Base-by-base conservation (phyloP, 2,888 invertebrate species). In the Cheilosia impressa region DNA sequence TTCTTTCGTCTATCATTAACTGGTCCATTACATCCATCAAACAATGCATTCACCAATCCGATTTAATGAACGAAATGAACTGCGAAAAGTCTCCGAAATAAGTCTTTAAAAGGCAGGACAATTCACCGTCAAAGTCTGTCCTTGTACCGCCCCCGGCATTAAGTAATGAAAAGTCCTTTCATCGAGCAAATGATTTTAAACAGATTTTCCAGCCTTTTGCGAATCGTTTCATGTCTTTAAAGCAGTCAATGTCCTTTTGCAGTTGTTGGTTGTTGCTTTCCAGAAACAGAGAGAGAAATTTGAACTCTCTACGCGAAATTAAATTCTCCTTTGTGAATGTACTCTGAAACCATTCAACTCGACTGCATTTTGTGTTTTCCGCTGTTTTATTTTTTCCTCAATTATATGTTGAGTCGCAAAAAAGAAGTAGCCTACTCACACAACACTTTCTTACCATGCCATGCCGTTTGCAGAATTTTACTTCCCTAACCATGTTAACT, bases 331-430 rank as follows among this genome's bases (percentile, higher is more conserved):
- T 85, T 81, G 72, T 81, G 60, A 72, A 60, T 68, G 76, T 68
- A 81, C 47, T 60, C 58, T 72, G 80, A 80, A 85, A 71, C 76
- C 85, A 85, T 85, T 85, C 85, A 85, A 85, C 85, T 85, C 85
- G 81, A 38, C 76, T 85, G 80, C 75, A 85, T 80, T 76, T 76
- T 68, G 80, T 58, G 80, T 80, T 84, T 80, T 58, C 53, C 65
- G 65, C 75, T 79, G 71, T 71, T 71, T 79, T 80, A 53, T 84
- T 80, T 84, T 13, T 84, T 71, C 73, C 68, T 68, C 79, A 68
- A 83, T 72, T 72, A 83, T 69, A 19, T 47, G 58, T 73, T 79
- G 62, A 73, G 68, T 69, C 52, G 50, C 31, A 31, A 57, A 55
- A 68, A 73, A 68, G 55, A 81, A 81, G 80, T 85, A 80, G 81